A percentile compares a stretch with the other conserved stretches of the same genome.
phyloP scores from a whole-genome alignment of 2,113 vertebrate species.

The Odontophorus gujanensis region DNA sequence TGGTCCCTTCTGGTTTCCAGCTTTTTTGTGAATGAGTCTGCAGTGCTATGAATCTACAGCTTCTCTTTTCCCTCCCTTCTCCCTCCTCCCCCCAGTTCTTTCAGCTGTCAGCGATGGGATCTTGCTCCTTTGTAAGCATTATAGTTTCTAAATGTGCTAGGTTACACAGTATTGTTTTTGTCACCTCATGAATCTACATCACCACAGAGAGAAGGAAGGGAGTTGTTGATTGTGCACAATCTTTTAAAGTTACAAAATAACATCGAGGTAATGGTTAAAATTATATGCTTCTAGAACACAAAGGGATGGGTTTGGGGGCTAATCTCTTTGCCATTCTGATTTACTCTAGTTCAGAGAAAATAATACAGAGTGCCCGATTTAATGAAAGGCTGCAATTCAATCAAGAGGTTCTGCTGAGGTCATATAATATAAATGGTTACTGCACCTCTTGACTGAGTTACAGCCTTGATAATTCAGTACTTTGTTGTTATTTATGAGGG shows the following conservation, averaged over 20 bases:
- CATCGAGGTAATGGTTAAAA: slow-evolving; percentile 53
- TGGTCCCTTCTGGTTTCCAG: slow-evolving; percentile 54
- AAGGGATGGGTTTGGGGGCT: slow-evolving; percentile 59
- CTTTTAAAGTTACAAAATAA: slow-evolving; percentile 62
- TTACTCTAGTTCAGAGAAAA: slow-evolving; percentile 65
- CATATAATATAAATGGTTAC: slow-evolving; percentile 72
- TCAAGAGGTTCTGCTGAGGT: slow-evolving; percentile 74
- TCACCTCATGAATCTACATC: slow-evolving; percentile 3
- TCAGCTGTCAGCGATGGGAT: slow-evolving; percentile 23
- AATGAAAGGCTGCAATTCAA: slow-evolving; percentile 75
- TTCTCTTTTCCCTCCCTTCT: slow-evolving; percentile 20
- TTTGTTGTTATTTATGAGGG: slow-evolving; percentile 79
- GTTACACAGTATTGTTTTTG: slow-evolving; percentile 43
- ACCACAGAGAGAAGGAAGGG: not conserved
- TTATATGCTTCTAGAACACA: slow-evolving; percentile 49
- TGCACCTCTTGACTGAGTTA: slow-evolving; percentile 73
- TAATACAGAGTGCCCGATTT: slow-evolving; percentile 65
- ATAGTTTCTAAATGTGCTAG: slow-evolving; percentile 23
- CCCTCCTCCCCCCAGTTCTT: not conserved
- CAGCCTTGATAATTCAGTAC: slow-evolving; percentile 74
- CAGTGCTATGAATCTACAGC: not conserved
- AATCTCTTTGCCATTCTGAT: slow-evolving; percentile 65
- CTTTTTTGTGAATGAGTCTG: slow-evolving; percentile 60
- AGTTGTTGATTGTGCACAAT: slow-evolving; percentile 26
- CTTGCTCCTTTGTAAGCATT: slow-evolving; percentile 6